Base-by-base conservation (phyloP, 2,888 invertebrate species). In the Andricus curvator region DNA sequence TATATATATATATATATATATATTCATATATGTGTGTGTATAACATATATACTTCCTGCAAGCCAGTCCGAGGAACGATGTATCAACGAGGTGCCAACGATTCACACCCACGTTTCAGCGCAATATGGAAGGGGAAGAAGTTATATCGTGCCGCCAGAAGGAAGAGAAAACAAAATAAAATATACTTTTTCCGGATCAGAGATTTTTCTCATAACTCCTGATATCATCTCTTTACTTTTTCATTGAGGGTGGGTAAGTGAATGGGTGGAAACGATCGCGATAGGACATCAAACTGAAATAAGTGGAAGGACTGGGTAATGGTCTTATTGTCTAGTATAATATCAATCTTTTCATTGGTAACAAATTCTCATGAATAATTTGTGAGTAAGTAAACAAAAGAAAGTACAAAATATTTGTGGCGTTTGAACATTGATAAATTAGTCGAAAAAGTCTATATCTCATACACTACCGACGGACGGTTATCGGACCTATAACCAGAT, bases 21-120 rank as follows among this genome's bases (percentile, higher is more conserved):
- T 51, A 17, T 20, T 6, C 20, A 20, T 20, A 3, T 9, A 20
- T 3, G n/a, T 4, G 11, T 17, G 6, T 51, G 5, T 51, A 20
- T 51, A 3, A 37, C 9, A 29, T 33, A 20, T 20, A 25, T 29
- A 51, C 29, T 29, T 48, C 6, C 70, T 51, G 20, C 4, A 33
- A 20, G 51, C 20, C 11, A 70, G 48, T 70, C 22, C 29, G 8
- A 8, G 64, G 60, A 70, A 67, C 65, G 70, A 74, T 78, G 81
- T 79, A 79, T 78, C 79, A 81, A 77, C 77, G 60, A 82, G 79
- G 68, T 77, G 80, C 66, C 65, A 78, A 81, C 79, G 70, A 82
- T 78, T 78, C 56, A 60, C 44, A 37, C 66, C 64, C 79, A 80
- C 66, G 78, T 33, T 67, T 67, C 33, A 65, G 51, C 20, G 56